Percentiles rank a stretch among this genome's conserved stretches.
phyloP scores from a whole-genome alignment of 2,797 vertebrate species.

The Atherinosoma microstoma region DNA sequence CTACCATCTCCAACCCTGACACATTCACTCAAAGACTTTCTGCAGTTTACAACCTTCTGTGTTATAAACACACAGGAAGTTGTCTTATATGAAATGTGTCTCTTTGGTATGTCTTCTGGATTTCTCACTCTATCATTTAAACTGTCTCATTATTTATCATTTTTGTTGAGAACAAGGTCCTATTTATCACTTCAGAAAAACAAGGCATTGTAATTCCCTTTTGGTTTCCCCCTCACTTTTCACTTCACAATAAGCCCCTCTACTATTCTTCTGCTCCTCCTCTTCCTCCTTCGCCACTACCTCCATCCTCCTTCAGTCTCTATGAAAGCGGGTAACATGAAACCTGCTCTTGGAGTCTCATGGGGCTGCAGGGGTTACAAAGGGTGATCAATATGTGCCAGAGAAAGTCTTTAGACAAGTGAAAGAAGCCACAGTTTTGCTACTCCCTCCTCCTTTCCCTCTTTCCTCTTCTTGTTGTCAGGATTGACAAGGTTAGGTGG shows the following conservation, averaged over 20 bases:
- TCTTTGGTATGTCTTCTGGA: neutral
- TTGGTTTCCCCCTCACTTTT: conserved; percentile 41
- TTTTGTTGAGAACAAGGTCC: conserved; percentile 17
- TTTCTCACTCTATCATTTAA: neutral
- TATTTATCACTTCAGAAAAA: conserved; percentile 31
- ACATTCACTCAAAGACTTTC: conserved; percentile 7
- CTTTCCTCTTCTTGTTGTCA: conserved; percentile 53
- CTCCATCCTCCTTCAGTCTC: conserved; percentile 63
- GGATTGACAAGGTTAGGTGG: conserved; percentile 65
- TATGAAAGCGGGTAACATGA: conserved; percentile 73
- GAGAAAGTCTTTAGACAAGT: conserved; percentile 78
- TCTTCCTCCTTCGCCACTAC: conserved; percentile 51
- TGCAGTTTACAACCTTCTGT: neutral
- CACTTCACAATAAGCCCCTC: conserved; percentile 50
- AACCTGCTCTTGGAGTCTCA: conserved; percentile 58
- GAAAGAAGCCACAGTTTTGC: conserved; percentile 74
- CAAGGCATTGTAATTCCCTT: conserved; percentile 31
- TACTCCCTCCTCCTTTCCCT: conserved; percentile 49
- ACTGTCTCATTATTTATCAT: neutral
- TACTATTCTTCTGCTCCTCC: conserved; percentile 52
- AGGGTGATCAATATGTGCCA: conserved; percentile 80
- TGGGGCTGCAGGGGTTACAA: conserved; percentile 69
- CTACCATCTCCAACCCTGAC: conserved; percentile 14
- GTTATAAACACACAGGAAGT: neutral
- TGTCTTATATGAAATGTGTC: neutral